Evolutionary conservation across 1,140 invertebrate genomes (phyloP).

Genomic region (Zaprionus camerounensis): DNA sequence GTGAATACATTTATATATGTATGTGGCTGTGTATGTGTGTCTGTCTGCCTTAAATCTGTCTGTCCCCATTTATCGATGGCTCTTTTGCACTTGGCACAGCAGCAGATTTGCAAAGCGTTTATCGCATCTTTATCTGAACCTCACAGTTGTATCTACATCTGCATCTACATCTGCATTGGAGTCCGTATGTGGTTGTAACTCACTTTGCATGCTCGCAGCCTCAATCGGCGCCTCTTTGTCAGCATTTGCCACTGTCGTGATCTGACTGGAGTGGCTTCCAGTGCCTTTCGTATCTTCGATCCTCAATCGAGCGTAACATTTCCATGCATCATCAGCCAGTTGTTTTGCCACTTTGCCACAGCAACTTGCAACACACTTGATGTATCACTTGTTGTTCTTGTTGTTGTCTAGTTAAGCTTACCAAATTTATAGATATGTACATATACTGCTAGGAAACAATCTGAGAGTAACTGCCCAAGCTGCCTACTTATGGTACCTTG

Average conservation of each 20-base stretch:
- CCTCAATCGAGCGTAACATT: slow-evolving; percentile 68
- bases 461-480: not conserved
- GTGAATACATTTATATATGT: slow-evolving; percentile 20
- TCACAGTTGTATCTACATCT: slow-evolving; percentile 26
- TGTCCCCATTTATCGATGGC: slow-evolving; percentile 15
- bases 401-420: slow-evolving; percentile 10
- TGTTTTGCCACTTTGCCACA: slow-evolving; percentile 58
- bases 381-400: slow-evolving; percentile 43
- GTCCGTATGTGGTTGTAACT: slow-evolving; percentile 1
- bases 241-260: slow-evolving; percentile 22
- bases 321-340: slow-evolving; percentile 59
- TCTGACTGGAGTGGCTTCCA: slow-evolving; percentile 9
- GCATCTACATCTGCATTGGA: slow-evolving; percentile 11
- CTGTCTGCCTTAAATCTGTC: not conserved
- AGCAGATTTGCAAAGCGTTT: slow-evolving; percentile 31
- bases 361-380: slow-evolving; percentile 35
- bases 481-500: slow-evolving; percentile 1
- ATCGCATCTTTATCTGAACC: slow-evolving; percentile 41
- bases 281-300: slow-evolving; percentile 39
- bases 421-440: slow-evolving; percentile 4
- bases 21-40: slow-evolving; percentile 44
- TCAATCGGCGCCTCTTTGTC: not conserved
- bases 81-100: slow-evolving; percentile 13
- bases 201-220: slow-evolving; percentile 24
- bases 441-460: not conserved